Percentiles rank a stretch among this genome's conserved stretches.
phyloP scores from a whole-genome alignment of 1,140 invertebrate species.

The Drosophila seguyi region DNA sequence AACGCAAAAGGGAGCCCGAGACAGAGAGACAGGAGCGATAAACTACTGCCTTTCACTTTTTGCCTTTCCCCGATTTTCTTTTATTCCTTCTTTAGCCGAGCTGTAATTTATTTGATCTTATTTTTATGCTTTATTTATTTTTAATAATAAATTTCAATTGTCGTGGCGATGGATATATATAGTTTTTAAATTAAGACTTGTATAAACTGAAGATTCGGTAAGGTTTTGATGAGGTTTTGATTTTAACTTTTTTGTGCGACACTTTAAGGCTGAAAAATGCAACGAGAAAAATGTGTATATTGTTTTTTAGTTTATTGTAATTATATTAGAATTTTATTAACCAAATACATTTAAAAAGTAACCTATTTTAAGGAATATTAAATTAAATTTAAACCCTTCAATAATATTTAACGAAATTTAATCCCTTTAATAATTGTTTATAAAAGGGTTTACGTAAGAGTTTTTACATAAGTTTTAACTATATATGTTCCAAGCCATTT shows the following conservation, averaged over 20 bases:
- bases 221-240: slow-evolving; percentile 1
- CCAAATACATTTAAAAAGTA: neutral
- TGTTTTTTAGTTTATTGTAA: neutral
- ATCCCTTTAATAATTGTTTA: too few species aligned
- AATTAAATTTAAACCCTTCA: neutral
- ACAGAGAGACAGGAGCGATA: slow-evolving; percentile 2
- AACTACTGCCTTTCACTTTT: slow-evolving; percentile 50
- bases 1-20: neutral
- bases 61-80: slow-evolving; percentile 1
- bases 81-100: neutral
- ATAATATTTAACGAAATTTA: too few species aligned
- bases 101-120: slow-evolving; percentile 21
- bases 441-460: too few species aligned
- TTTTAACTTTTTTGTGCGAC: slow-evolving; percentile 7
- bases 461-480: too few species aligned
- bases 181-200: slow-evolving; percentile 1
- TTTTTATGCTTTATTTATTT: slow-evolving; percentile 27
- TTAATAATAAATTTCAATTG: slow-evolving; percentile 41
- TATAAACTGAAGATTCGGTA: slow-evolving; percentile 18
- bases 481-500: too few species aligned
- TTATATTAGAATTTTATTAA: neutral
- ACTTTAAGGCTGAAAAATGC: slow-evolving; percentile 29
- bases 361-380: neutral
- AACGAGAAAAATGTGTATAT: neutral
- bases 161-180: slow-evolving; percentile 9